Evolutionary conservation across 2,797 vertebrate genomes (phyloP).

Genomic region (Hapalemur alaotrensis): DNA sequence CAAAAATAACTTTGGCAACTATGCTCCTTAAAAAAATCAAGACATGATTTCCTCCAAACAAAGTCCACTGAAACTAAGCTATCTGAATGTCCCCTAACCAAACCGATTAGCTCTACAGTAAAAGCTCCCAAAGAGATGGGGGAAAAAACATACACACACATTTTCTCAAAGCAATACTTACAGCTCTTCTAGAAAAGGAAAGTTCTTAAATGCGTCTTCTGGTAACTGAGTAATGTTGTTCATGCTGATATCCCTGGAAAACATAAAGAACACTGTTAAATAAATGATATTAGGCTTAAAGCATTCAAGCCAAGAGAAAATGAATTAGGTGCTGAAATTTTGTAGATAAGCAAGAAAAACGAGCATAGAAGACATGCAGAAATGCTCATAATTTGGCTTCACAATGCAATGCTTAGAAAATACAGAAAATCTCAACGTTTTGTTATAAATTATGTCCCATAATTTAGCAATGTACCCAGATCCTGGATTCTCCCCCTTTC

Average conservation of each 20-base stretch:
- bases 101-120: not conserved
- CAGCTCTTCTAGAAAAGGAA: slow-evolving; percentile 97
- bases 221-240: slow-evolving; percentile 98
- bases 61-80: slow-evolving; percentile 14
- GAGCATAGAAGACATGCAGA: not conserved
- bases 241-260: slow-evolving; percentile 97
- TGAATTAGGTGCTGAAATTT: not conserved
- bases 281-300: not conserved
- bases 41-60: not conserved
- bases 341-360: not conserved
- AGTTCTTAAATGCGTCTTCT: slow-evolving; percentile 94
- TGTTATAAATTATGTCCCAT: not conserved
- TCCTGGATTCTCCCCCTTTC: not conserved
- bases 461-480: not conserved
- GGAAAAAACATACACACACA: not conserved
- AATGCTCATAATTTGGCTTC: not conserved
- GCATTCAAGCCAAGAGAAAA: slow-evolving; percentile 4
- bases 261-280: slow-evolving; percentile 40
- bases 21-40: slow-evolving; percentile 34
- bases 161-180: slow-evolving; percentile 87
- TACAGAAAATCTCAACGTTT: not conserved
- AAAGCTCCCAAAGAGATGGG: not conserved
- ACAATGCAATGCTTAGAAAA: slow-evolving; percentile 9
- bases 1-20: slow-evolving; percentile 72
- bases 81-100: not conserved